Conservation (phyloP, 2,113 vertebrate species). For the Colius striatus region DNA sequence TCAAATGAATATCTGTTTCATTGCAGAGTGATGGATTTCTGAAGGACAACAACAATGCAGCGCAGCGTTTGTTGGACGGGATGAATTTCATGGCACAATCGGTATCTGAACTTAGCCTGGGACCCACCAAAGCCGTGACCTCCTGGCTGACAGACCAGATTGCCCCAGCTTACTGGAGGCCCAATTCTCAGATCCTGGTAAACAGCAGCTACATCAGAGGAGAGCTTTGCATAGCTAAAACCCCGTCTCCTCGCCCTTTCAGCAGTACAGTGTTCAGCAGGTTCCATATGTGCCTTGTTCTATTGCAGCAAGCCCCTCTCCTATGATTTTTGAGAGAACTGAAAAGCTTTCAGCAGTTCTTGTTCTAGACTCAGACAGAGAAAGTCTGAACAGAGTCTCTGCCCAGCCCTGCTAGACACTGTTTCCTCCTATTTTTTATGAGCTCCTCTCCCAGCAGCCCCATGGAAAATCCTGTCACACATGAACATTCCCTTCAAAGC, state of each 20-base stretch:
- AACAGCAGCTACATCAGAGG: not conserved
- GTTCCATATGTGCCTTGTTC: not conserved
- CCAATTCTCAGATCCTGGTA: conserved; percentile 96
- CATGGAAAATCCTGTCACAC: not conserved
- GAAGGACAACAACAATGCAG: conserved; percentile 98
- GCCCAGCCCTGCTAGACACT: not conserved
- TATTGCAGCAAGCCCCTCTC: not conserved
- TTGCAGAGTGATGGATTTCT: conserved; percentile 92
- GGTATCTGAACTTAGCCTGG: conserved; percentile 95
- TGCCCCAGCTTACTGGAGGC: conserved; percentile 97
- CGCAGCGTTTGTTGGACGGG: conserved; percentile 94
- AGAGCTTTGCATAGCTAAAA: not conserved
- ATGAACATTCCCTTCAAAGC: not conserved
- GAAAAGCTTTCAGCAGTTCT: not conserved
- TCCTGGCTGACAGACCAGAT: conserved; percentile 99
- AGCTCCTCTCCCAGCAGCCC: not conserved
- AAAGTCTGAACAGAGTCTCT: not conserved
- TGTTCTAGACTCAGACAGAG: not conserved
- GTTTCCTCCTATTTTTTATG: not conserved
- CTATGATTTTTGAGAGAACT: not conserved
- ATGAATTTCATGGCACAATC: conserved; percentile 98
- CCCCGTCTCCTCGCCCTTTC: not conserved
- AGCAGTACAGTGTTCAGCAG: not conserved
- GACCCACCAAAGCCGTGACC: conserved; percentile 95
- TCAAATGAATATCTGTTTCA: not conserved